Conservation (phyloP, 2,888 invertebrate species). For the Tetragnatha montana region DNA sequence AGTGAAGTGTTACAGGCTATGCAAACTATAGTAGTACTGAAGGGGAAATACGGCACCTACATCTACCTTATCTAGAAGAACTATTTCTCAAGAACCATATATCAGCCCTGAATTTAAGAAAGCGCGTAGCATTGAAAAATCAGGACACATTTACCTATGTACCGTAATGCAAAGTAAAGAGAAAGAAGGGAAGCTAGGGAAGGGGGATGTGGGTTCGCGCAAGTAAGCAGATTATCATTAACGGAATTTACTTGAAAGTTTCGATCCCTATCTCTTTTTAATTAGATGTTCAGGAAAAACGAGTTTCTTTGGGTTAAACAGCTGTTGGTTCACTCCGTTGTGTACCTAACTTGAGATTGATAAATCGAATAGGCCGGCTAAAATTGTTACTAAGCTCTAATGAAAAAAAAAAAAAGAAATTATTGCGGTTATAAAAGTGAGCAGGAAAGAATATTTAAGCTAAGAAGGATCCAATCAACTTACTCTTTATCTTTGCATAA, state of each 20-base stretch:
- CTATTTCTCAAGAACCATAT: no score
- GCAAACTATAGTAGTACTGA: no score
- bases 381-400: neutral
- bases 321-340: conserved; percentile 12
- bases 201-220: no score
- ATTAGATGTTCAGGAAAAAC: neutral
- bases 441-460: neutral
- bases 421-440: neutral
- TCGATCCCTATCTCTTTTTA: neutral
- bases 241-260: neutral
- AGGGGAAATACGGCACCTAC: no score
- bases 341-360: neutral
- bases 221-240: neutral
- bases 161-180: no score
- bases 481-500: neutral
- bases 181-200: no score
- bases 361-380: conserved; percentile 7
- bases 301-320: neutral
- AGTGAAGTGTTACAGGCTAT: no score
- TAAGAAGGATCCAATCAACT: neutral
- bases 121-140: no score
- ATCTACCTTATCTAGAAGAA: no score
- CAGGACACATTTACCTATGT: no score
- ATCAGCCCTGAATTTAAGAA: no score
- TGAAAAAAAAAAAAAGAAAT: neutral